Evolutionary conservation across 2,888 invertebrate genomes (phyloP), one percentile per base, ranked within the genome.

Genomic region (Tholera decimalis): DNA sequence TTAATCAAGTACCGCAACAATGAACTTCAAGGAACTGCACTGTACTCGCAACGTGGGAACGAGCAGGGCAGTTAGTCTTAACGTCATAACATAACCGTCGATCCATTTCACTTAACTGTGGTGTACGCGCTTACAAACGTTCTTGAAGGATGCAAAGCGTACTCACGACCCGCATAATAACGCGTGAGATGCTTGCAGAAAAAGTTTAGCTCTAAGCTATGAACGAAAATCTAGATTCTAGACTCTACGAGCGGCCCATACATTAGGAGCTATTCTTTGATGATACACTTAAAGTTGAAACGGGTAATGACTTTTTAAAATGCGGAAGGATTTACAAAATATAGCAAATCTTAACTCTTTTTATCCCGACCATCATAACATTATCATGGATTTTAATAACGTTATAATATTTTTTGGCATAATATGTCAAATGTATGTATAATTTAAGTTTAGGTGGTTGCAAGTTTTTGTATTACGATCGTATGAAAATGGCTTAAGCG

Each of bases 141-240:
- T 91, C 92, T 93, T 91, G 91, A 91, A 93, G 92, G 93, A 94
- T 94, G 93, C 93, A 93, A 94, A 94, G 94, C 91, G 88, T 88
- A 90, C 92, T 94, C 94, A 94, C 94, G 94, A 70, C 62, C 77
- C 43, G 66, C 75, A 74, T 84, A 94, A 93, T 91, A 92, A 91
- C 92, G 93, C 93, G 92, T 94, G 92, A 93, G 91, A 89, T 85
- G 92, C 88, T 91, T 85, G 81, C 78, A 88, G 88, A 87, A 83
- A 85, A 82, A 76, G 51, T 77, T 77, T 73, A 69, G 76, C 80
- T 80, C 73, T 72, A 73, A 84, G 80, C 79, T 74, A 87, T 85
- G 63, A 68, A 86, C 84, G 49, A 76, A 80, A 74, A 88, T 88
- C 81, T 85, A 83, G 84, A 83, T 85, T 83, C 82, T 61, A 56